phyloP scores from a whole-genome alignment of 1,140 invertebrate genomes.

The Liolophura sinensis region DNA sequence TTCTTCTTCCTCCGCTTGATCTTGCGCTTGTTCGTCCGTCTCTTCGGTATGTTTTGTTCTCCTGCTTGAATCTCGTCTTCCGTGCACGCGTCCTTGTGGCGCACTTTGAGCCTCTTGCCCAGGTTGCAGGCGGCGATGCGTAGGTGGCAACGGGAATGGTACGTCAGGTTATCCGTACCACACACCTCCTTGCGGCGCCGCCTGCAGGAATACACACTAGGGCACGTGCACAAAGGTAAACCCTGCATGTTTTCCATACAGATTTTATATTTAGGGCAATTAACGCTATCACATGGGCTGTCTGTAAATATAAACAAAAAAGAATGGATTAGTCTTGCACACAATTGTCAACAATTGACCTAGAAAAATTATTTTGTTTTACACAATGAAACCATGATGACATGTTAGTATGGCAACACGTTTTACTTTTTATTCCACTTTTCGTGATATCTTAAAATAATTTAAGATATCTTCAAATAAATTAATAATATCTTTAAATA shows the following conservation, averaged over 20 bases:
- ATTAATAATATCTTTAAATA: too few relatives aligned
- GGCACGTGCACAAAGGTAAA: slow-evolving; percentile 40
- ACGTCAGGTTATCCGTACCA: slow-evolving; percentile 35
- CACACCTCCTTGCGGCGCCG: slow-evolving; percentile 25
- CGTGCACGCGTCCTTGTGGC: slow-evolving; percentile 26
- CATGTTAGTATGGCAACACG: too few relatives aligned
- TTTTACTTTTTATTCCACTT: too few relatives aligned
- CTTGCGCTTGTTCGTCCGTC: slow-evolving; percentile 7
- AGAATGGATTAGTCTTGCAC: too few relatives aligned
- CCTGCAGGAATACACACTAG: slow-evolving; percentile 33
- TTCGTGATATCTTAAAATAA: too few relatives aligned
- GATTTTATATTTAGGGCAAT: slow-evolving; percentile 41
- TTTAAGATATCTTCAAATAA: too few relatives aligned
- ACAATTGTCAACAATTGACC: too few relatives aligned
- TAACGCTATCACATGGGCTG: slow-evolving; percentile 29
- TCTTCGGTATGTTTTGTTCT: background rate
- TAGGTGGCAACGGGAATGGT: slow-evolving; percentile 38
- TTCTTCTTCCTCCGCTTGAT: slow-evolving; percentile 6
- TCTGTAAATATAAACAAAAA: slow-evolving; percentile 24
- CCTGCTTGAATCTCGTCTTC: background rate
- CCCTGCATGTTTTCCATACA: slow-evolving; percentile 44
- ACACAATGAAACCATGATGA: too few relatives aligned
- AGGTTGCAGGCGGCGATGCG: slow-evolving; percentile 30
- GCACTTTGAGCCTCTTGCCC: slow-evolving; percentile 27
- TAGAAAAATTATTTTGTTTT: too few relatives aligned